Conservation (phyloP, 2,888 invertebrate genomes). For the Chirona hameri region DNA sequence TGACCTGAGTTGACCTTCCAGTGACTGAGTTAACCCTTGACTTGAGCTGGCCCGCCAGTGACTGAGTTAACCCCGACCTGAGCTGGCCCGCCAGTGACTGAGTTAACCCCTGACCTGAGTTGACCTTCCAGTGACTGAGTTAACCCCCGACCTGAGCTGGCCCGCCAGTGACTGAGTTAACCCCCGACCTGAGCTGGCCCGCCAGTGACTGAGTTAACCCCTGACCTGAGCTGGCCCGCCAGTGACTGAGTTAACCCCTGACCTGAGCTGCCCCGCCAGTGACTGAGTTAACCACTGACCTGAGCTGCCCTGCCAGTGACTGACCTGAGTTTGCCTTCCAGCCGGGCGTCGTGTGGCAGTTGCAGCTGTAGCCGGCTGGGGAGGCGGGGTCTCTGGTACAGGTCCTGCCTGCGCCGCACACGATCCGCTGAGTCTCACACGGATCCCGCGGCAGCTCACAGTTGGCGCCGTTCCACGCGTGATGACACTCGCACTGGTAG, state of each 20-base stretch:
- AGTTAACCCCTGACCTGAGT: too few relatives aligned
- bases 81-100: too few relatives aligned
- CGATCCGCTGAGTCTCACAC: not conserved
- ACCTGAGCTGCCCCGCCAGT: not conserved
- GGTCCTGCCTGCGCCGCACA: conserved; percentile 1
- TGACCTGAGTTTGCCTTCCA: conserved; percentile 13
- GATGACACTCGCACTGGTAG: conserved; percentile 1
- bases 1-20: too few relatives aligned
- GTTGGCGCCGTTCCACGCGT: not conserved
- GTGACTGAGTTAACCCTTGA: too few relatives aligned
- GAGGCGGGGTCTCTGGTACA: not conserved
- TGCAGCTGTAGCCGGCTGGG: conserved; percentile 26
- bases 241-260: too few relatives aligned
- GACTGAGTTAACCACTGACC: not conserved
- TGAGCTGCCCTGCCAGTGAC: not conserved
- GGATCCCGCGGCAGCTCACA: conserved; percentile 5
- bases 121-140: not conserved
- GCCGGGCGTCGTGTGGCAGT: conserved; percentile 23
- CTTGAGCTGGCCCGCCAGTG: too few relatives aligned
- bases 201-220: too few relatives aligned
- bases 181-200: too few relatives aligned
- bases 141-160: too few relatives aligned
- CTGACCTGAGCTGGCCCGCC: too few relatives aligned
- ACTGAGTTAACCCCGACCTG: too few relatives aligned
- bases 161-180: not conserved